Evolutionary conservation across 2,113 vertebrate genomes (phyloP).

Genomic region (Sciurus niger): DNA sequence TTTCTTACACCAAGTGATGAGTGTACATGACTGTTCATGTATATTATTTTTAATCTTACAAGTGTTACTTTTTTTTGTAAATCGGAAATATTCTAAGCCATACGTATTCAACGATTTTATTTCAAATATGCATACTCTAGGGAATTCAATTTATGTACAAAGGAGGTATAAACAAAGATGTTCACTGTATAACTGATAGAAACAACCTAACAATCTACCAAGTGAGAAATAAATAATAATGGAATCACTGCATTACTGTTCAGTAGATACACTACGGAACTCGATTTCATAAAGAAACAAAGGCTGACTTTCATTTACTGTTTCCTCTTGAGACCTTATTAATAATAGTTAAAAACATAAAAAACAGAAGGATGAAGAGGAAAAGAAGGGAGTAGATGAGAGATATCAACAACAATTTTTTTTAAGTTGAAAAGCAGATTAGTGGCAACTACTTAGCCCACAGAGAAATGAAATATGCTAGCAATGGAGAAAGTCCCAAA

Average conservation of each 20-base stretch:
- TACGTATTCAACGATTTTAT: not conserved
- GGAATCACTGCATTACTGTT: not conserved
- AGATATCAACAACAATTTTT: not conserved
- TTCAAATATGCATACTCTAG: not conserved
- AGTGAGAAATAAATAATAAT: not conserved
- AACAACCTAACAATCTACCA: not conserved
- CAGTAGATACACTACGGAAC: not conserved
- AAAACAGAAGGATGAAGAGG: not conserved
- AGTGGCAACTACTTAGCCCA: not conserved
- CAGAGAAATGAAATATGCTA: not conserved
- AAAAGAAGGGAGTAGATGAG: not conserved
- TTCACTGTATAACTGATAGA: not conserved
- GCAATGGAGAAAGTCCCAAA: not conserved
- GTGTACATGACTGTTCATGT: not conserved
- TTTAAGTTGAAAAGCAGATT: not conserved
- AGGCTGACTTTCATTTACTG: not conserved
- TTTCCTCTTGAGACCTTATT: not conserved
- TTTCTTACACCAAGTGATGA: not conserved
- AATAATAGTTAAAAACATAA: not conserved
- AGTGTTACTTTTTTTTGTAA: not conserved
- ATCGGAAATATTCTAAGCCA: not conserved
- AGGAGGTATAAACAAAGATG: conserved; percentile 15
- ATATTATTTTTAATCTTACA: conserved; percentile 24
- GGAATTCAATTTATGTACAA: not conserved
- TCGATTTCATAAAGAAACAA: conserved; percentile 1